A percentile compares a stretch with the other conserved stretches of the same genome.
phyloP scores from a whole-genome alignment of 2,888 invertebrate species.

The Drosophila tripunctata region DNA sequence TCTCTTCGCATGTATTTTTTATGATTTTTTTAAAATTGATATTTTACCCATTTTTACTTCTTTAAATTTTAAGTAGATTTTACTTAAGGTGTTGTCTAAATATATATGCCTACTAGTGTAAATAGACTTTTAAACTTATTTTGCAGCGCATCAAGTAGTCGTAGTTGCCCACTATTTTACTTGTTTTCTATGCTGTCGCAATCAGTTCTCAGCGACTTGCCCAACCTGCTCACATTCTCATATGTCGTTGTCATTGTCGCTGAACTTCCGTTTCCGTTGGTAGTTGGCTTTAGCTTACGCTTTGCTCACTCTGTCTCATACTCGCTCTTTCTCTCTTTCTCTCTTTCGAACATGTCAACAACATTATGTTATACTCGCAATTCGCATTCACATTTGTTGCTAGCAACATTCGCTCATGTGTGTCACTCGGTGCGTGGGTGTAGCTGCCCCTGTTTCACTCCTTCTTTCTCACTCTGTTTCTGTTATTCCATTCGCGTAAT shows the following conservation, averaged over 20 bases:
- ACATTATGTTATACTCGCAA: slow-evolving; percentile 55
- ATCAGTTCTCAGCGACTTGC: slow-evolving; percentile 52
- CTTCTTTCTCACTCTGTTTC: slow-evolving; percentile 17
- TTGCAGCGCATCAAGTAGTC: slow-evolving; percentile 6
- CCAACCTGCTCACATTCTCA: slow-evolving; percentile 42
- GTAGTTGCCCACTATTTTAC: not conserved
- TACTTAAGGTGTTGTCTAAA: too few relatives aligned
- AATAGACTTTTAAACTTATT: not conserved
- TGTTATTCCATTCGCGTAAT: slow-evolving; percentile 76
- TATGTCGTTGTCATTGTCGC: slow-evolving; percentile 60
- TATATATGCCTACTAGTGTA: too few relatives aligned
- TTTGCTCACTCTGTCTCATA: not conserved
- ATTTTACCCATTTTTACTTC: too few relatives aligned
- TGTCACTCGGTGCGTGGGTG: slow-evolving; percentile 6
- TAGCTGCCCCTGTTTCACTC: slow-evolving; percentile 10
- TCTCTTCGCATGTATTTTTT: too few relatives aligned
- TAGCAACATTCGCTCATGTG: slow-evolving; percentile 13
- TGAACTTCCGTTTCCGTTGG: slow-evolving; percentile 70
- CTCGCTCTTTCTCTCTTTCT: not conserved
- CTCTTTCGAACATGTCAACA: slow-evolving; percentile 57
- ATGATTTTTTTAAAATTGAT: too few relatives aligned
- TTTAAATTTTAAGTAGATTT: too few relatives aligned
- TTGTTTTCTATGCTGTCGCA: slow-evolving; percentile 37
- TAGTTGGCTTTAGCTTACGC: slow-evolving; percentile 64
- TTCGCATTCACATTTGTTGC: slow-evolving; percentile 16